These are phyloP conservation scores for Brachionus angularis DNA, from an alignment of 1,140 invertebrate species.

Conservation along the genomic window DNA sequence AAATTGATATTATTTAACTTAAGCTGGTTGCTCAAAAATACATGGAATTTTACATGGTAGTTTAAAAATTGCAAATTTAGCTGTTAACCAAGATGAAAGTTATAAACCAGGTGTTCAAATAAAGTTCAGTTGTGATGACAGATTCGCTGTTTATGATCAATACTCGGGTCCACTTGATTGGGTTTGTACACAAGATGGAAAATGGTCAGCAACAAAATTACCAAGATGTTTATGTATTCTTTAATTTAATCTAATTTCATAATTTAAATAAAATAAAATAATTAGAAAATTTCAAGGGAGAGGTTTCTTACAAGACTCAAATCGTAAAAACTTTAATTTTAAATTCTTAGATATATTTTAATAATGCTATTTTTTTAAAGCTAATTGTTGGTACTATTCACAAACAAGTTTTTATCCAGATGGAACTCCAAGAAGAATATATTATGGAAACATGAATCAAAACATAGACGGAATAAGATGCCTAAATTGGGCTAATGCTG, in stretches of 20 bases:
- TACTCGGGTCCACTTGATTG: conserved; percentile 1
- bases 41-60: conserved; percentile 18
- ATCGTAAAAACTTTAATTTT: background rate
- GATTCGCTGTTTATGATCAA: conserved; percentile 3
- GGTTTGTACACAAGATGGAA: background rate
- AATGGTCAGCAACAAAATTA: conserved; percentile 8
- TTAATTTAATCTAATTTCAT: background rate
- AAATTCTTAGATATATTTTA: too few relatives aligned
- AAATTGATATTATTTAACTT: background rate
- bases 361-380: conserved; percentile 3
- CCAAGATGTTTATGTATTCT: conserved; percentile 20
- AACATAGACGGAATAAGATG: background rate
- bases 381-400: conserved; percentile 23
- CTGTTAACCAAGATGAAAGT: background rate
- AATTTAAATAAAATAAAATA: too few relatives aligned
- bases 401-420: background rate
- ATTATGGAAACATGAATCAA: background rate
- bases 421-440: background rate
- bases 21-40: conserved; percentile 22
- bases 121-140: background rate
- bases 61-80: background rate
- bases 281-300: background rate
- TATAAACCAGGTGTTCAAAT: background rate
- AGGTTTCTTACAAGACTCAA: background rate
- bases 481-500: conserved; percentile 6